phyloP scores from a whole-genome alignment of 2,888 invertebrate genomes.

The Eristalis intricaria region DNA sequence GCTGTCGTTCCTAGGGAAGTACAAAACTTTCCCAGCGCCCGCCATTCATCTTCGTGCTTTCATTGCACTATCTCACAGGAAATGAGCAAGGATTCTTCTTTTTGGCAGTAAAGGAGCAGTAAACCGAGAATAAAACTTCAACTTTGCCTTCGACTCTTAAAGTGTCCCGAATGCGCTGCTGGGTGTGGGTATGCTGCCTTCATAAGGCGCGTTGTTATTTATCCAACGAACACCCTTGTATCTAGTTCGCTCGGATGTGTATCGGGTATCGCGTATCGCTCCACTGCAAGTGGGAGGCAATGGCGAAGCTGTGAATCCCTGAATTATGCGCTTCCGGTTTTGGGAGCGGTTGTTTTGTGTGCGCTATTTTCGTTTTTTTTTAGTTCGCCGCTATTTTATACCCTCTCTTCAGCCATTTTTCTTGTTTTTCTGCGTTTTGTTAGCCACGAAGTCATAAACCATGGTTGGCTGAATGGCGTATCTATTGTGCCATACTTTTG shows the following conservation, averaged over 20 bases:
- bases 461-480: constrained; percentile 52
- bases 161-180: constrained; percentile 29
- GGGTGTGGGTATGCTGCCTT: not conserved
- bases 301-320: constrained; percentile 55
- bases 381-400: not conserved
- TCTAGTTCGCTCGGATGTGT: constrained; percentile 43
- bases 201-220: constrained; percentile 55
- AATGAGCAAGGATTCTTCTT: constrained; percentile 34
- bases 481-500: constrained; percentile 8
- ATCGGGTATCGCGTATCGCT: constrained; percentile 17
- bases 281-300: constrained; percentile 36
- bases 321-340: constrained; percentile 63
- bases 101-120: constrained; percentile 39
- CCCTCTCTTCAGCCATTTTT: constrained; percentile 32
- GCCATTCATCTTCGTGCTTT: constrained; percentile 40
- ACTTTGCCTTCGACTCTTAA: constrained; percentile 50
- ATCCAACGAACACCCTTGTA: constrained; percentile 50
- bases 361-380: constrained; percentile 2
- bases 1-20: not conserved
- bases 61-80: constrained; percentile 53
- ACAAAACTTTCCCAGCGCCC: constrained; percentile 46
- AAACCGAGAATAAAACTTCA: constrained; percentile 46
- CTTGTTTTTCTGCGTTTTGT: constrained; percentile 37
- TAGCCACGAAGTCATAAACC: constrained; percentile 55
- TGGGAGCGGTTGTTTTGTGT: constrained; percentile 28